Percentiles rank a stretch among this genome's conserved stretches.
These are phyloP conservation scores for Etheostoma cragini DNA, from an alignment of 2,113 vertebrate species.

Conservation along the genomic window DNA sequence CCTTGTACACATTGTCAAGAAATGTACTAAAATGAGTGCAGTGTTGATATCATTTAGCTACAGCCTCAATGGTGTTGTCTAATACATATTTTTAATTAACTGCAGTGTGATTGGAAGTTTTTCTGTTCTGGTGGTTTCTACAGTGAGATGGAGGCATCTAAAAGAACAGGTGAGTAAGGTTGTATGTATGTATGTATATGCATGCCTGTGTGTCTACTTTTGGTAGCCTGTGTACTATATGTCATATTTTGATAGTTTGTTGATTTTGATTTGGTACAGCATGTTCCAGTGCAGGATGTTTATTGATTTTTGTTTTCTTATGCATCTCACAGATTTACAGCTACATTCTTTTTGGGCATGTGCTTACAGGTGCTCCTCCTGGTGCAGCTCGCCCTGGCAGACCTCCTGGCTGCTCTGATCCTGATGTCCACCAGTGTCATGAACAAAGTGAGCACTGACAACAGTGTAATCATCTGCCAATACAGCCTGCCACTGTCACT, in stretches of 20 bases:
- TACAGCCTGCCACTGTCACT: conserved; percentile 79
- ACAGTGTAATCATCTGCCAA: conserved; percentile 65
- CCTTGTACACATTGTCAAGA: not conserved
- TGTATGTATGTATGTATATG: not conserved
- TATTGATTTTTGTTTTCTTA: not conserved
- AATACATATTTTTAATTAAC: conserved; percentile 18
- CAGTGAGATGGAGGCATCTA: conserved; percentile 75
- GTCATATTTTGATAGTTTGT: not conserved
- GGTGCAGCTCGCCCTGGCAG: conserved; percentile 85
- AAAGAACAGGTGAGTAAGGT: conserved; percentile 76
- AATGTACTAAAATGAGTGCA: not conserved
- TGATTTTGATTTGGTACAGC: not conserved
- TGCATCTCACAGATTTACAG: not conserved
- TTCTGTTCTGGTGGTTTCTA: conserved; percentile 81
- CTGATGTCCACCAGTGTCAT: conserved; percentile 72
- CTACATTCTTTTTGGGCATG: not conserved
- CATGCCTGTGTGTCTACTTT: not conserved
- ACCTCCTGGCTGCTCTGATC: conserved; percentile 80
- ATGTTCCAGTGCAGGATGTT: not conserved
- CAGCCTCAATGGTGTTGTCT: not conserved
- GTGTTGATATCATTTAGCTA: too few species aligned
- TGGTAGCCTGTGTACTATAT: not conserved
- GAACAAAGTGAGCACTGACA: conserved; percentile 51
- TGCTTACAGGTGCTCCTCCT: conserved; percentile 76
- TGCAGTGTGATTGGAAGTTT: conserved; percentile 82